phyloP scores from a whole-genome alignment of 2,888 invertebrate species.

The Aquatica leii region DNA sequence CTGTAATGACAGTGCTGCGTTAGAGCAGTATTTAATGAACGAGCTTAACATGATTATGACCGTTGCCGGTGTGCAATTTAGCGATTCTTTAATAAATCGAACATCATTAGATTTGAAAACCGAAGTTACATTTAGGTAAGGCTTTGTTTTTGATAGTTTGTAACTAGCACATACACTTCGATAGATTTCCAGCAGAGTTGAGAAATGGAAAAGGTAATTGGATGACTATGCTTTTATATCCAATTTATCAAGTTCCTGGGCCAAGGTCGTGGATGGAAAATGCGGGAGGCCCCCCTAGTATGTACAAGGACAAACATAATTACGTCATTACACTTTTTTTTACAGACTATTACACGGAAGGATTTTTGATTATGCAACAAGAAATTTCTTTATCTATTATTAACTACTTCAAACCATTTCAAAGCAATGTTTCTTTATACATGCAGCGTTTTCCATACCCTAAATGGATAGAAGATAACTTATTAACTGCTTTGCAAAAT shows the following conservation, averaged over 20 bases:
- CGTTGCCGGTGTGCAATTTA: slow-evolving; percentile 69
- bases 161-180: background rate
- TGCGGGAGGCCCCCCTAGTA: slow-evolving; percentile 38
- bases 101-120: slow-evolving; percentile 61
- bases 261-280: slow-evolving; percentile 35
- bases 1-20: slow-evolving; percentile 2
- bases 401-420: slow-evolving; percentile 29
- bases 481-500: slow-evolving; percentile 70
- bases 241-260: slow-evolving; percentile 43
- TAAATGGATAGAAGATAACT: slow-evolving; percentile 70
- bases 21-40: slow-evolving; percentile 20
- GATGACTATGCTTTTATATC: slow-evolving; percentile 72
- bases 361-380: slow-evolving; percentile 73
- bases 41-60: slow-evolving; percentile 41
- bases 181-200: slow-evolving; percentile 69
- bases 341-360: slow-evolving; percentile 69
- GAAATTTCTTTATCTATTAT: slow-evolving; percentile 52
- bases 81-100: slow-evolving; percentile 62
- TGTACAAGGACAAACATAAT: background rate
- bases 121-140: slow-evolving; percentile 64
- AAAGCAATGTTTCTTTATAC: slow-evolving; percentile 47
- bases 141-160: background rate
- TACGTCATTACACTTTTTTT: slow-evolving; percentile 24
- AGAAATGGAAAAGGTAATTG: slow-evolving; percentile 63
- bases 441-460: slow-evolving; percentile 80